Evolutionary conservation across 2,797 vertebrate species (phyloP).

Genomic region (Gobio occitaniae): DNA sequence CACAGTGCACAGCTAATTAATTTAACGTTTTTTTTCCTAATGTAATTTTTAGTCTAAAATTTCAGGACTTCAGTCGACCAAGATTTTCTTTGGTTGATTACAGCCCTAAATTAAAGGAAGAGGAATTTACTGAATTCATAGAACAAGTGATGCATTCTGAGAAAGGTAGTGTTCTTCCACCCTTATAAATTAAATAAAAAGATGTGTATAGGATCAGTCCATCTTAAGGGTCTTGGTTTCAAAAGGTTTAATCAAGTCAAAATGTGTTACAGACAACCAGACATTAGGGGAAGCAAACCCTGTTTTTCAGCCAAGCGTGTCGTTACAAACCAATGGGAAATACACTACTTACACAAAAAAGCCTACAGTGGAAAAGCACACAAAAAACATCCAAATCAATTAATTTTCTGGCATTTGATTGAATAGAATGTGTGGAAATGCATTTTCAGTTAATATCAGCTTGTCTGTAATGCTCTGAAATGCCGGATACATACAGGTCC

Average conservation of each 20-base stretch:
- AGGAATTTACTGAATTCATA: not conserved
- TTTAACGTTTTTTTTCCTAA: no score
- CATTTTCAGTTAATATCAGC: constrained; percentile 41
- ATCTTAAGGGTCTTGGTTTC: no score
- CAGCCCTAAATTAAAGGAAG: no score
- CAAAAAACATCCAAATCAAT: constrained; percentile 23
- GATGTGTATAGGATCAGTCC: no score
- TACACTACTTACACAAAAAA: not conserved
- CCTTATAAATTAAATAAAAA: not conserved
- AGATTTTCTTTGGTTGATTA: no score
- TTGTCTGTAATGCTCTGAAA: constrained; percentile 13
- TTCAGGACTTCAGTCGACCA: no score
- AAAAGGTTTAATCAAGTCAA: not conserved
- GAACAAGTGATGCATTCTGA: no score
- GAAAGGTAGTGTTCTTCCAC: not conserved
- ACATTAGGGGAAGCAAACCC: not conserved
- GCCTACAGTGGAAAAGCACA: not conserved
- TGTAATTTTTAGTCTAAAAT: no score
- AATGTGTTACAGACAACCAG: no score
- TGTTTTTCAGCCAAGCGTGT: not conserved
- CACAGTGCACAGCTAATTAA: no score
- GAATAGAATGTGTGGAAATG: constrained; percentile 15
- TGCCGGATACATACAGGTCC: constrained; percentile 1
- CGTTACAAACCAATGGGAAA: not conserved
- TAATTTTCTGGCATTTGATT: constrained; percentile 37